A percentile compares a stretch with the other conserved stretches of the same genome.
Conservation (phyloP, 53 echinoderm and acorn worm genomes). For the Astropecten irregularis region DNA sequence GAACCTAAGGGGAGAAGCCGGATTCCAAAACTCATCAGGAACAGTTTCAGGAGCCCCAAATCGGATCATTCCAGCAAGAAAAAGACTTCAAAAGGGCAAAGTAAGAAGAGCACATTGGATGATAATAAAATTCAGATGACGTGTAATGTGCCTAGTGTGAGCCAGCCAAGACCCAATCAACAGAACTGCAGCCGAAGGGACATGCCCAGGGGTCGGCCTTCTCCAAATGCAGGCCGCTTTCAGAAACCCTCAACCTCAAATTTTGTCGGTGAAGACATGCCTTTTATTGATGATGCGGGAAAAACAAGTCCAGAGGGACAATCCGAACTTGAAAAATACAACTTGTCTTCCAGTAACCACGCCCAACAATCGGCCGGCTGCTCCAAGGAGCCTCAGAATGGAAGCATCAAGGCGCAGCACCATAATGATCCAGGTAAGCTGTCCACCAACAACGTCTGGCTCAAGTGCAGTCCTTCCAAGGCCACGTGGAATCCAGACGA, state of each 20-base stretch:
- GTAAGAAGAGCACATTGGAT: slow-evolving; percentile 14
- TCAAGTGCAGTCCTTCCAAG: not conserved
- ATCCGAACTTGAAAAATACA: not conserved
- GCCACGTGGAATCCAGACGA: not conserved
- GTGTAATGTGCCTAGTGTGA: slow-evolving; percentile 20
- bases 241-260: slow-evolving; percentile 22
- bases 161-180: not conserved
- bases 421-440: not conserved
- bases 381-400: not conserved
- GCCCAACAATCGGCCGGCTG: not conserved
- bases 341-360: not conserved
- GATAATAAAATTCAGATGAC: slow-evolving; percentile 52
- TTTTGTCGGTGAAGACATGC: slow-evolving; percentile 76
- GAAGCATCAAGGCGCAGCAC: not conserved
- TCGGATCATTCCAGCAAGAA: slow-evolving; percentile 20
- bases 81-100: not conserved
- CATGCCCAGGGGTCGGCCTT: not conserved
- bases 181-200: slow-evolving; percentile 5
- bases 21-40: slow-evolving; percentile 57
- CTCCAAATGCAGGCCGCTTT: not conserved
- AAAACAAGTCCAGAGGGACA: slow-evolving; percentile 57
- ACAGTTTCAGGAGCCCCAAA: slow-evolving; percentile 56
- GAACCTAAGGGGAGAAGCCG: slow-evolving; percentile 58
- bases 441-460: not conserved
- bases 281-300: slow-evolving; percentile 81